Conservation (phyloP, 2,113 vertebrate species). For the Notarius lentiginosus region DNA sequence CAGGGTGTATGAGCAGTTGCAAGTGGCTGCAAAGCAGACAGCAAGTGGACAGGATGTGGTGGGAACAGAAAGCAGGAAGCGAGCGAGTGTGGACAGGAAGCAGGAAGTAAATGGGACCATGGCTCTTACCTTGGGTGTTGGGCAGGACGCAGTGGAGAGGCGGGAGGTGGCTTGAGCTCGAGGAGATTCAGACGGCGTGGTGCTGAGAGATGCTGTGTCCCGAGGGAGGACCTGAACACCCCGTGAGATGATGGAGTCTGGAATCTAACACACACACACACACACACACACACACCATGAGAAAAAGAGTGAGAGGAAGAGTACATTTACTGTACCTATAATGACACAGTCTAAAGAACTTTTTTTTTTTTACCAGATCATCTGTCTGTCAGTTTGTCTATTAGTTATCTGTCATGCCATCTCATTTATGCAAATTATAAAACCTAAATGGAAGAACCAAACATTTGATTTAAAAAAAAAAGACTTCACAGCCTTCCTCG, state of each 20-base stretch:
- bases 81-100: slow-evolving; percentile 30
- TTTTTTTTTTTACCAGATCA: background rate
- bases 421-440: background rate
- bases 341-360: background rate
- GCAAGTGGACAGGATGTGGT: slow-evolving; percentile 16
- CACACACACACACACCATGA: background rate
- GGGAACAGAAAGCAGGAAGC: slow-evolving; percentile 15
- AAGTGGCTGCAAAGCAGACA: slow-evolving; percentile 8
- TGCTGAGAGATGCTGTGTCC: slow-evolving; percentile 97
- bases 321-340: background rate
- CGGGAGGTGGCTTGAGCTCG: slow-evolving; percentile 98
- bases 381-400: background rate
- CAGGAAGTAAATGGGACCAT: slow-evolving; percentile 1
- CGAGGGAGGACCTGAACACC: slow-evolving; percentile 97
- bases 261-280: slow-evolving; percentile 79
- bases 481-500: background rate
- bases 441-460: background rate
- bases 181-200: slow-evolving; percentile 97
- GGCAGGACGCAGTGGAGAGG: slow-evolving; percentile 97
- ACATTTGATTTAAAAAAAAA: background rate
- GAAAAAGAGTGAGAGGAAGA: background rate
- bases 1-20: slow-evolving; percentile 21
- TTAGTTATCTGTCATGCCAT: background rate
- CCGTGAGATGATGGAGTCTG: slow-evolving; percentile 98
- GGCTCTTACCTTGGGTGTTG: slow-evolving; percentile 96